A percentile compares a stretch with the other conserved stretches of the same genome.
These are phyloP conservation scores for Steinernema khuongi DNA, from an alignment of 1,140 invertebrate genomes.

Conservation along the genomic window DNA sequence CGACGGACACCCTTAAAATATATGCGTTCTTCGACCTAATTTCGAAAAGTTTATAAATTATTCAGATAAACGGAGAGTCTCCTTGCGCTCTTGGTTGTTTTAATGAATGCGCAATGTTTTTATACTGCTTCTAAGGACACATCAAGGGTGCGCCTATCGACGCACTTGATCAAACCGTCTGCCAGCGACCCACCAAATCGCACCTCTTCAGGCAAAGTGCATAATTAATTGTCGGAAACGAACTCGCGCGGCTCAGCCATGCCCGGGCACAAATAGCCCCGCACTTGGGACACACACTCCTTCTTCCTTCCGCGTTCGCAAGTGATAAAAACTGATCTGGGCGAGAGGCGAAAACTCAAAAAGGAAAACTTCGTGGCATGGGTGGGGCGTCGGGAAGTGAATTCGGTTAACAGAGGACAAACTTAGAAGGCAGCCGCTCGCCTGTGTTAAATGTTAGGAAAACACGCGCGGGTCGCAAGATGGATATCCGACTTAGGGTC, in stretches of 20 bases:
- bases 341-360: not conserved
- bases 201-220: not conserved
- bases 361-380: not conserved
- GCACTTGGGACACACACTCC: not conserved
- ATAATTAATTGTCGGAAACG: slow-evolving; percentile 6
- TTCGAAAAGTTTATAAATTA: not conserved
- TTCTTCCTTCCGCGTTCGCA: not conserved
- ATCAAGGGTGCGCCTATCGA: not conserved
- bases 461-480: not conserved
- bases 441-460: not conserved
- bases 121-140: not conserved
- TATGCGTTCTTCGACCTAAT: not conserved
- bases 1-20: not conserved
- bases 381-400: not conserved
- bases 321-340: not conserved
- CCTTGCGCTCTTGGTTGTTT: not conserved
- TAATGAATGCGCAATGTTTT: not conserved
- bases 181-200: not conserved
- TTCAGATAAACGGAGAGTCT: not conserved
- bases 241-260: not conserved
- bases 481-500: not conserved
- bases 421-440: not conserved
- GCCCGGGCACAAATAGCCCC: not conserved
- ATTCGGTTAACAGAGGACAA: not conserved
- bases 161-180: not conserved